Evolutionary conservation across 2,797 vertebrate genomes (phyloP), one percentile per base, ranked within the genome.

Genomic region (Zalophus californianus): DNA sequence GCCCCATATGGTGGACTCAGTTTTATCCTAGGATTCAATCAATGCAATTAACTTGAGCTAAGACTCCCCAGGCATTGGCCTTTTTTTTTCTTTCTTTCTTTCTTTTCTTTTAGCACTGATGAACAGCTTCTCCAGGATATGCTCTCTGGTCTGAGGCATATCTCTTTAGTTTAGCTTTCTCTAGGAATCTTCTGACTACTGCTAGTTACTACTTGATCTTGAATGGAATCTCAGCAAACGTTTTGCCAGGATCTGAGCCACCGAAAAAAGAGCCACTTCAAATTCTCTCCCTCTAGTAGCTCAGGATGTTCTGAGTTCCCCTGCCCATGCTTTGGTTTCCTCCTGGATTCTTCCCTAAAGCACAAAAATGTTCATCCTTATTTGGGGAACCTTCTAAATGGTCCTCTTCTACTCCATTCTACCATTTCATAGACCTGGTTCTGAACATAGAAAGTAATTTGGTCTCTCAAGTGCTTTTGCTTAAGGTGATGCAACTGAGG

Each of bases 401-500:
- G 44, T 58, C 32, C 58, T 96, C 8, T 35, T 92, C 60, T 94
- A 35, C 58, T 96, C 58, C 60, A n/a, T 72, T 93, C 66, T 85
- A 90, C 60, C 32, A 62, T 77, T 90, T 85, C 90, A 87, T 41
- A 68, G 85, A 85, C 38, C 66, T 70, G 25, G 25, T 86, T 75
- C 60, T 97, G 48, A 79, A 87, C 56, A 73, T 23, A n/a, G 73
- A 96, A 84, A 92, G 86, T 75, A 91, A 94, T 48, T 88, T 38
- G 72, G 38, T 82, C 73, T 90, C 75, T 58, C 78, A 90, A 84
- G 54, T 96, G 48, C 60, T 73, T 96, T 94, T 86, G 62, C 94
- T 89, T 90, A 92, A 91, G 48, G 52, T 91, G 52, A 97, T 91
- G 73, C 58, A 95, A 90, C 54, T 58, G 78, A 96, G 73, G 80